Conservation (phyloP, 2,888 invertebrate genomes). For the Dromius quadrimaculatus region DNA sequence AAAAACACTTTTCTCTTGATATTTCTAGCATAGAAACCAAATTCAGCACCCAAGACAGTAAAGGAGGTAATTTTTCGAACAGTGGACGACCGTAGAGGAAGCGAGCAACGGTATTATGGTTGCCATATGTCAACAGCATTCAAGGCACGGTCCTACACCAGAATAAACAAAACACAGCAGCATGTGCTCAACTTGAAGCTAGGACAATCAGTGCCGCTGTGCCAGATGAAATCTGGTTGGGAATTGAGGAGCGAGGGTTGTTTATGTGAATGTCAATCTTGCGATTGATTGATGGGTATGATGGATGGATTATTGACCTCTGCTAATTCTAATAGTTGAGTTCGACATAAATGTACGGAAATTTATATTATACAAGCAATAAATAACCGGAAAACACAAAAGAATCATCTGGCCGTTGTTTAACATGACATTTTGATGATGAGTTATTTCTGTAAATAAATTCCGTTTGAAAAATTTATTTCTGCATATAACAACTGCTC, state of each 20-base stretch:
- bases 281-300: slow-evolving; percentile 4
- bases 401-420: slow-evolving; percentile 21
- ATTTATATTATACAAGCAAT: slow-evolving; percentile 16
- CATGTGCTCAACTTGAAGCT: neutral
- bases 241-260: too few relatives aligned
- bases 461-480: slow-evolving; percentile 40
- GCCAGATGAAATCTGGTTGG: slow-evolving; percentile 4
- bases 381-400: slow-evolving; percentile 32
- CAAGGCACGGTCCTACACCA: slow-evolving; percentile 13
- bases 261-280: neutral
- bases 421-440: slow-evolving; percentile 42
- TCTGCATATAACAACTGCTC: slow-evolving; percentile 19
- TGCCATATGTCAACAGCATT: slow-evolving; percentile 26
- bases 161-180: slow-evolving; percentile 14
- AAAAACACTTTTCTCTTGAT: too few relatives aligned
- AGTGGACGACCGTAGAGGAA: slow-evolving; percentile 10
- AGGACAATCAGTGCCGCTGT: slow-evolving; percentile 7
- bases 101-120: slow-evolving; percentile 31
- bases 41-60: neutral
- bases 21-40: neutral
- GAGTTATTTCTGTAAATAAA: slow-evolving; percentile 42
- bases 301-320: neutral
- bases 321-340: neutral
- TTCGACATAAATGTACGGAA: neutral
- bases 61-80: slow-evolving; percentile 13